Conservation (phyloP, 2,113 vertebrate species). For the Greenwoodochromis staneri region DNA sequence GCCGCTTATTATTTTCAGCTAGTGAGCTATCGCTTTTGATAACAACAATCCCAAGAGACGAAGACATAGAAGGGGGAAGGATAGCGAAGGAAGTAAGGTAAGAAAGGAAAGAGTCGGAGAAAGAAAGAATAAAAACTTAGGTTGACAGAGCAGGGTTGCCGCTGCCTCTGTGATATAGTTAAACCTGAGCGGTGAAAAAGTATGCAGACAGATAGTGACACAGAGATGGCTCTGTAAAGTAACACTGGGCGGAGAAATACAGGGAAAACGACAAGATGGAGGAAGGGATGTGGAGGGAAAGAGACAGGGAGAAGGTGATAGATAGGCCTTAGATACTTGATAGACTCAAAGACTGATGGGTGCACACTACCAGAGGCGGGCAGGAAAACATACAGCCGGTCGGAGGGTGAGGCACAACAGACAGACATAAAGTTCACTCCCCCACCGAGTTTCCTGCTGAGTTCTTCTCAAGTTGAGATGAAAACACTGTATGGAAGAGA, state of each 20-base stretch:
- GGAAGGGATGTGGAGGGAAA: not conserved
- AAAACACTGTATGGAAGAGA: not conserved
- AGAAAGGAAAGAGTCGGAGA: not conserved
- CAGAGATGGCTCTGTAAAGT: conserved; percentile 25
- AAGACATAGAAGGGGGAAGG: not conserved
- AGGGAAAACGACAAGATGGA: conserved; percentile 5
- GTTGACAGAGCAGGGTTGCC: not conserved
- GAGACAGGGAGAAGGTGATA: not conserved
- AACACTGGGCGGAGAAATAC: not conserved
- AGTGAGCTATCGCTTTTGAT: conserved; percentile 46
- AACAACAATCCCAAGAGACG: conserved; percentile 32
- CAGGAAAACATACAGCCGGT: not conserved
- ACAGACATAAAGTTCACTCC: not conserved
- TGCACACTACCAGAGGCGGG: not conserved
- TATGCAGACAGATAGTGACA: not conserved
- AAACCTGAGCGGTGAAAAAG: not conserved
- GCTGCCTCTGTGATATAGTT: conserved; percentile 26
- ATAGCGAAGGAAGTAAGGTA: not conserved
- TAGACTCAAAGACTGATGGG: conserved; percentile 20
- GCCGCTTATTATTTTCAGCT: conserved; percentile 49
- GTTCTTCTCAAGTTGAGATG: not conserved
- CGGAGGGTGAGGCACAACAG: not conserved
- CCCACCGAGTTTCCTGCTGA: not conserved
- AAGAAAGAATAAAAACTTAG: not conserved
- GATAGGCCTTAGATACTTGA: conserved; percentile 3